Conservation (phyloP, 1,140 invertebrate genomes). For the Drosophila saltans region DNA sequence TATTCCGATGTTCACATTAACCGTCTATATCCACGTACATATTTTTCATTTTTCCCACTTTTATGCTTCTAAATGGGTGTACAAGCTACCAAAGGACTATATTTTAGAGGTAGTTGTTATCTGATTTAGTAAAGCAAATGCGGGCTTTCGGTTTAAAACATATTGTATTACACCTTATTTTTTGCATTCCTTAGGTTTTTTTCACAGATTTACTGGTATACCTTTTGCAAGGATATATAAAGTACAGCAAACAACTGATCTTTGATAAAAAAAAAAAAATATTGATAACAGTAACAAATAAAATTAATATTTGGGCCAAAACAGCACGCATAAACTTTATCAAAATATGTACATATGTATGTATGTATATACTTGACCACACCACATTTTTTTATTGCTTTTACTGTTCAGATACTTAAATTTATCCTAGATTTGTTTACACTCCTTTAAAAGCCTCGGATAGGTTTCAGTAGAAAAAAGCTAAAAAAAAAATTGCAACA, state of each 20-base stretch:
- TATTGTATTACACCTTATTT: background rate
- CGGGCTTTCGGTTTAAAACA: no score
- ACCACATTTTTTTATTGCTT: no score
- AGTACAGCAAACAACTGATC: constrained; percentile 59
- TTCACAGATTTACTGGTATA: background rate
- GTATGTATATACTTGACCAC: no score
- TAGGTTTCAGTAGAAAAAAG: no score
- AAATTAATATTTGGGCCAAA: constrained; percentile 14
- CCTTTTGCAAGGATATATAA: background rate
- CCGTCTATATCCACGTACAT: background rate
- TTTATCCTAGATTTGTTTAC: no score
- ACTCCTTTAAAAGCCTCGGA: background rate
- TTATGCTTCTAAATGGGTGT: no score
- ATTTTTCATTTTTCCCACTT: background rate
- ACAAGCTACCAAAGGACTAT: no score
- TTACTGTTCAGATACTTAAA: no score
- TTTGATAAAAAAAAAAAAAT: constrained; percentile 72
- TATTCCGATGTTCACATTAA: background rate
- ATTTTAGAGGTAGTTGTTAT: no score
- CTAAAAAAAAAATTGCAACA: no score
- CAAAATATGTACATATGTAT: no score
- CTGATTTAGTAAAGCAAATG: no score
- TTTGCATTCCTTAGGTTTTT: background rate
- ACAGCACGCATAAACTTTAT: background rate
- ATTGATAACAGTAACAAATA: constrained; percentile 37